These are phyloP conservation scores for Sebastes flavidus DNA, from an alignment of 2,797 vertebrate species.

Conservation along the genomic window DNA sequence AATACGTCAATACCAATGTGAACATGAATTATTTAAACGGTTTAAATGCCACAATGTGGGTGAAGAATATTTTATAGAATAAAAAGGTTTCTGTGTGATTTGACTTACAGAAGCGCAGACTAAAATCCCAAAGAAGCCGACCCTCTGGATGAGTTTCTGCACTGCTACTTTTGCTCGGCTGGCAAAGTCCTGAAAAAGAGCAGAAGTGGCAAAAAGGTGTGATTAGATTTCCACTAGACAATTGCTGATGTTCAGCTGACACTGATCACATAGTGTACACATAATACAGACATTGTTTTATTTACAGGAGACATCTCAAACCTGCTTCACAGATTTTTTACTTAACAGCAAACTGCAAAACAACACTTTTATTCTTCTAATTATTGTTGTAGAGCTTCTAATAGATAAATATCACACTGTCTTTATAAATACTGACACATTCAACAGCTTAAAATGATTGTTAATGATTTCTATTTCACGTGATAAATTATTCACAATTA, in stretches of 20 bases:
- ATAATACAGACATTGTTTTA: neutral
- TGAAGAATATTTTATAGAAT: neutral
- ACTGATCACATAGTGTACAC: neutral
- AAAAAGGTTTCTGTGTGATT: neutral
- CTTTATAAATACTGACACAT: neutral
- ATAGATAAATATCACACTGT: neutral
- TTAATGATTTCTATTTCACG: neutral
- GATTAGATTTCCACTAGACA: neutral
- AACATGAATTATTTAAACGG: neutral
- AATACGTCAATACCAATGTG: neutral
- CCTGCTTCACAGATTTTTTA: neutral
- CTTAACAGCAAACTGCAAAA: neutral
- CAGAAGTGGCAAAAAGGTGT: conserved; percentile 16
- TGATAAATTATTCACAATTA: neutral
- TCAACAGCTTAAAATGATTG: neutral
- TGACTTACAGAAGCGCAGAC: conserved; percentile 90
- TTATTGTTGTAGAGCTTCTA: neutral
- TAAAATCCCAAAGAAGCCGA: conserved; percentile 91
- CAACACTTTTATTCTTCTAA: neutral
- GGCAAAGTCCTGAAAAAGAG: conserved; percentile 83
- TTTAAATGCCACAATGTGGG: accelerated
- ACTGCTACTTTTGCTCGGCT: conserved; percentile 84
- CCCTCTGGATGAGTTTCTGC: conserved; percentile 88
- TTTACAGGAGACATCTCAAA: neutral
- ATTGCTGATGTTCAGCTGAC: neutral